Conservation (phyloP, 1,140 invertebrate genomes). For the Zaprionus capensis region DNA sequence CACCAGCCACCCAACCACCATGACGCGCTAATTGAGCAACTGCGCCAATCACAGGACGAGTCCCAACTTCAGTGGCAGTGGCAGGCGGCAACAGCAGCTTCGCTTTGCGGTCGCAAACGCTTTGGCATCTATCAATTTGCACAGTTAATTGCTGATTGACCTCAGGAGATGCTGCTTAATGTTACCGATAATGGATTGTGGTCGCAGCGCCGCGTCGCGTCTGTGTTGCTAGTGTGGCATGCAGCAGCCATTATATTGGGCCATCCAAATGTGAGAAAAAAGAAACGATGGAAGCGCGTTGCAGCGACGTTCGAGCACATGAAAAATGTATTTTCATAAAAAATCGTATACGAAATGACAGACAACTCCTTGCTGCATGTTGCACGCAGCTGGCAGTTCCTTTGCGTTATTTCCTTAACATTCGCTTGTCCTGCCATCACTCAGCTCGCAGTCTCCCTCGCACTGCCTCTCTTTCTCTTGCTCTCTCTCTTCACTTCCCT, state of each 20-base stretch:
- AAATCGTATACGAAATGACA: conserved; percentile 54
- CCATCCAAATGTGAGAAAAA: neutral
- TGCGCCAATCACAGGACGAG: neutral
- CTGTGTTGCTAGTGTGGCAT: neutral
- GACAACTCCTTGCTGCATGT: conserved; percentile 44
- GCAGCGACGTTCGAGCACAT: conserved; percentile 24
- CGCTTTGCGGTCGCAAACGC: conserved; percentile 39
- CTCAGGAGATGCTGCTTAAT: conserved; percentile 53
- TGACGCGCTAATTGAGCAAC: conserved; percentile 59
- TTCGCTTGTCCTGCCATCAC: conserved; percentile 76
- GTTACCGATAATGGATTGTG: conserved; percentile 48
- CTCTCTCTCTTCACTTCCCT: neutral
- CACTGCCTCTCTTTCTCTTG: neutral
- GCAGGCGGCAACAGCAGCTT: neutral
- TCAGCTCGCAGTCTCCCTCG: conserved; percentile 31
- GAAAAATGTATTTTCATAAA: conserved; percentile 64
- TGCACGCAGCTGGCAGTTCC: conserved; percentile 53
- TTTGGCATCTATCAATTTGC: conserved; percentile 69
- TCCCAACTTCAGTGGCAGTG: neutral
- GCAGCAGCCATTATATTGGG: neutral
- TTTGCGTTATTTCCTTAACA: conserved; percentile 69
- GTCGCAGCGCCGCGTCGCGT: conserved; percentile 20
- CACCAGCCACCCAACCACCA: neutral
- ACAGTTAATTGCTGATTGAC: conserved; percentile 78
- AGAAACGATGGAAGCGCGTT: neutral